Evolutionary conservation across 2,797 vertebrate genomes (phyloP), one percentile per base, ranked within the genome.

Genomic region (Nyctibius grandis): DNA sequence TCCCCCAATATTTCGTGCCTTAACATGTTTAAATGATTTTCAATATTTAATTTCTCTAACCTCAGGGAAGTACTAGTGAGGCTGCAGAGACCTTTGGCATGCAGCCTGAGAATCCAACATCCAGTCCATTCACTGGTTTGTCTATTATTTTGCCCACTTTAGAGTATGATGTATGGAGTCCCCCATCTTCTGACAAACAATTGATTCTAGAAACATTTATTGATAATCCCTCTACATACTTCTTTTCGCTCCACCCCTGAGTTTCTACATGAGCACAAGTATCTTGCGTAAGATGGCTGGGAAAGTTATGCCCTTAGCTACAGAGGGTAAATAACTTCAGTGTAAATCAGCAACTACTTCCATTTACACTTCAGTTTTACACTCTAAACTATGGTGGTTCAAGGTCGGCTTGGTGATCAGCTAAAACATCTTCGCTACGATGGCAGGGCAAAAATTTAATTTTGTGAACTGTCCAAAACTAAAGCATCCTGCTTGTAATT

Each of bases 301-400:
- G 61, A 74, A 90, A 83, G 33, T 85, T 88, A 63, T 65, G 34
- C 47, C 36, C 34, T 87, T 44, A 59, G 25, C 79, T 95, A 60
- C 56, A 77, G 36, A 59, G 20, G 5, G 15, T 67, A 38, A 68
- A 44, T 63, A 74, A 60, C 57, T 53, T 64, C 17, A 13, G 21
- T 63, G 31, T 89, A 63, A 85, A 92, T 73, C 51, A 80, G 33
- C 38, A 63, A 1, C 44, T 44, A 34, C 15, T 85, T 82, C 50
- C 12, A 23, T 56, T 89, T 76, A 14, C 14, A 19, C 17, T 56
- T 36, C 29, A 59, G 33, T 85, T 89, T 47, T 94, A 33, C 15
- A 5, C 19, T 51, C 36, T 82, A 79, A 85, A 42, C 20, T 47
- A 1, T 13, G 14, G 9, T 56, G 36, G 8, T 36, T 79, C 67